A percentile compares a stretch with the other conserved stretches of the same genome.
phyloP scores from a whole-genome alignment of 2,888 invertebrate species.

The Drosophila sordidapex region DNA sequence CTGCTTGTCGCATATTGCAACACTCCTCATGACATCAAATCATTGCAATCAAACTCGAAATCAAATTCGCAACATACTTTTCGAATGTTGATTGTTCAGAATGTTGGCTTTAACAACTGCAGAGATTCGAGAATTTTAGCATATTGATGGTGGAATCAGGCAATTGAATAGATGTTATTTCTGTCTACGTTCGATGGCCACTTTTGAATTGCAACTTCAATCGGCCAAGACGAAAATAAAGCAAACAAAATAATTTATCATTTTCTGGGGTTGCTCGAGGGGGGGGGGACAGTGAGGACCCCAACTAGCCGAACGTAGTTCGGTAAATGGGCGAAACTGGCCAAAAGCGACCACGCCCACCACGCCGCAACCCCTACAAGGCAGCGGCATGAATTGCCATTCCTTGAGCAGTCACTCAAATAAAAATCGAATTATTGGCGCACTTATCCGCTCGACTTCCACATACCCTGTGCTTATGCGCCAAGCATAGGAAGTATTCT shows the following conservation, averaged over 20 bases:
- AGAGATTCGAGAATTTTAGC: not conserved
- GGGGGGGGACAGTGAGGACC: not conserved
- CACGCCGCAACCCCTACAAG: not conserved
- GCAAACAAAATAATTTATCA: constrained; percentile 77
- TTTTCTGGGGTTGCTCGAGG: constrained; percentile 29
- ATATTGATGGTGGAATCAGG: not conserved
- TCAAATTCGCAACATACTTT: not conserved
- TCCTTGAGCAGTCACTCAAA: constrained; percentile 38
- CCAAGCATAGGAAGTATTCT: not conserved
- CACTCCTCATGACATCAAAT: not conserved
- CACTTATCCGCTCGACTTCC: not conserved
- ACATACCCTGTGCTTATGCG: not conserved
- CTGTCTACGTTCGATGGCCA: not conserved
- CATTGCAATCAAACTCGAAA: not conserved
- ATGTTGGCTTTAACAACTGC: not conserved
- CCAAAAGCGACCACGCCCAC: constrained; percentile 31
- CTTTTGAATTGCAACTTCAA: not conserved
- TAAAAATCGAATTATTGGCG: not conserved
- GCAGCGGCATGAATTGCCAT: not conserved
- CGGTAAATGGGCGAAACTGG: constrained; percentile 18
- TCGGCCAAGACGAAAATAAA: constrained; percentile 1
- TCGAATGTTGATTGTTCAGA: not conserved
- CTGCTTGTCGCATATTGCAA: not conserved
- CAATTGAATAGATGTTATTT: not conserved
- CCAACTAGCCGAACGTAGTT: constrained; percentile 38